Conservation (phyloP, 2,888 invertebrate genomes). For the Stenoptilia bipunctidactyla region DNA sequence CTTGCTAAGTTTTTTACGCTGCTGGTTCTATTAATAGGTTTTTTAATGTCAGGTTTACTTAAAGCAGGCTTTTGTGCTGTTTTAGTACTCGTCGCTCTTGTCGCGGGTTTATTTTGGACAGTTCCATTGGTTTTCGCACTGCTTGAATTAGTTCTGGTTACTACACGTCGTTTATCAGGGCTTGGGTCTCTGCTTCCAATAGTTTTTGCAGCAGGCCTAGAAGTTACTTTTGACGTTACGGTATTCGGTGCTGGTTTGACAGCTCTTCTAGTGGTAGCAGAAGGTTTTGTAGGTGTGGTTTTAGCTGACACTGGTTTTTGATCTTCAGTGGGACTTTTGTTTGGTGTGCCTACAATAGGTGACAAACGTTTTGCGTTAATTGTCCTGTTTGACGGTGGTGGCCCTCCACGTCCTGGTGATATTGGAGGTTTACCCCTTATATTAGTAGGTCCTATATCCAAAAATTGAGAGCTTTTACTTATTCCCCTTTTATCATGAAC, state of each 20-base stretch:
- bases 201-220: slow-evolving; percentile 50
- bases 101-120: slow-evolving; percentile 28
- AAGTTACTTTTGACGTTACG: slow-evolving; percentile 49
- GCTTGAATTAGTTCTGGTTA: slow-evolving; percentile 23
- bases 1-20: slow-evolving; percentile 53
- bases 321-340: slow-evolving; percentile 56
- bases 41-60: slow-evolving; percentile 42
- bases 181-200: slow-evolving; percentile 48
- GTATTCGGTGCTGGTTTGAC: slow-evolving; percentile 44
- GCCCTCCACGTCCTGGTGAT: slow-evolving; percentile 55
- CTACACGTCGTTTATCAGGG: slow-evolving; percentile 46
- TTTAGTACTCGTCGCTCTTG: slow-evolving; percentile 38
- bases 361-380: slow-evolving; percentile 60
- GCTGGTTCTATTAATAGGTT: slow-evolving; percentile 47
- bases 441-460: slow-evolving; percentile 40
- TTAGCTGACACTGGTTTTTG: slow-evolving; percentile 41
- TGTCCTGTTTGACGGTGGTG: slow-evolving; percentile 55
- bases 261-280: slow-evolving; percentile 33
- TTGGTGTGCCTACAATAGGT: slow-evolving; percentile 63
- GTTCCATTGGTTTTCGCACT: slow-evolving; percentile 9
- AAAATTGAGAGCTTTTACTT: slow-evolving; percentile 54
- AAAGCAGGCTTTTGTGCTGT: slow-evolving; percentile 35
- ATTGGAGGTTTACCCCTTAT: slow-evolving; percentile 63
- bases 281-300: slow-evolving; percentile 35
- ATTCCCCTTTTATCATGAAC: slow-evolving; percentile 47